These are phyloP conservation scores for Drosophila truncata DNA, from an alignment of 1,140 invertebrate genomes.

Conservation along the genomic window DNA sequence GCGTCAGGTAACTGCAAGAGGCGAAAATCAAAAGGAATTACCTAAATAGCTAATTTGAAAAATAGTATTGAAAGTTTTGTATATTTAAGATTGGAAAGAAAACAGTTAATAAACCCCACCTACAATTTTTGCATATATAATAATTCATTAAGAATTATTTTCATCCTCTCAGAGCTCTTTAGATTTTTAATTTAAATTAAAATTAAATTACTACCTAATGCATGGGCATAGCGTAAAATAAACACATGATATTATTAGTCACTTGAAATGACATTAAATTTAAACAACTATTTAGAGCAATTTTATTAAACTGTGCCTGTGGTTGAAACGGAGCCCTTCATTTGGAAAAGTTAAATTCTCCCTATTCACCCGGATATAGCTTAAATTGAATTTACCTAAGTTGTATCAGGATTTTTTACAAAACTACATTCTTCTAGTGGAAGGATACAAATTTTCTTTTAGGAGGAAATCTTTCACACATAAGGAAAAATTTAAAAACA, in stretches of 20 bases:
- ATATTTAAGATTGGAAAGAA: not conserved
- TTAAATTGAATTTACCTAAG: not conserved
- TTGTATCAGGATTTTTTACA: not conserved
- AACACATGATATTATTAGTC: not conserved
- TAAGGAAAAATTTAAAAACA: not conserved
- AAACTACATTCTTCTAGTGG: not conserved
- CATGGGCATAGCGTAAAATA: no score
- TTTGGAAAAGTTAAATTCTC: not conserved
- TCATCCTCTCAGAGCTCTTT: not conserved
- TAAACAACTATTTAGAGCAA: not conserved
- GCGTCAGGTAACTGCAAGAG: conserved; percentile 84
- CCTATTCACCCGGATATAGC: not conserved
- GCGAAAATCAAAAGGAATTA: conserved; percentile 25
- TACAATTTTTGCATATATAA: not conserved
- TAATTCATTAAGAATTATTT: not conserved
- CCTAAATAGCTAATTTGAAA: conserved; percentile 7
- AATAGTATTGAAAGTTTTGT: conserved; percentile 20
- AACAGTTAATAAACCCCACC: not conserved
- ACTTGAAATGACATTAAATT: not conserved
- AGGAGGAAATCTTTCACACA: no score
- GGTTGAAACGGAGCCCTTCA: no score
- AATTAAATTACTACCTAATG: no score
- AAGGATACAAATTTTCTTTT: no score
- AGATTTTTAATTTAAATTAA: no score
- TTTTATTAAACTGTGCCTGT: not conserved